Evolutionary conservation across 2,797 vertebrate genomes (phyloP).

Genomic region (Okamejei kenojei): DNA sequence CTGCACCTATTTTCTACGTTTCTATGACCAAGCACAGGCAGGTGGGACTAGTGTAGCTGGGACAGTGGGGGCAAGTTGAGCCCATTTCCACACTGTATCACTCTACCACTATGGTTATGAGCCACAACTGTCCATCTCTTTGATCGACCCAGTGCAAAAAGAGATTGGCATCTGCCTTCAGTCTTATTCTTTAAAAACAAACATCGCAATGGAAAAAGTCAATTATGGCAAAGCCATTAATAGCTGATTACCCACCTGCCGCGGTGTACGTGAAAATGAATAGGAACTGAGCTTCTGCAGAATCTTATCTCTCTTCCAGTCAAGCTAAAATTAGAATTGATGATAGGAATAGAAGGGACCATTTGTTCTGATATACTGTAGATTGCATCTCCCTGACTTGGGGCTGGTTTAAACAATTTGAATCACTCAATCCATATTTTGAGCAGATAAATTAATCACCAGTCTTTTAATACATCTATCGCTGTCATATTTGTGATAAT

Average conservation of each 20-base stretch:
- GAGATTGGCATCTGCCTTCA: slow-evolving; percentile 4
- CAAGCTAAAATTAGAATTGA: slow-evolving; percentile 35
- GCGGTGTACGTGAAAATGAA: background rate
- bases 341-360: background rate
- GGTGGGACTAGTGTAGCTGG: too few relatives aligned
- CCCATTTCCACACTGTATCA: too few relatives aligned
- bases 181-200: background rate
- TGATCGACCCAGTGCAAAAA: background rate
- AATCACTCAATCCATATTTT: slow-evolving; percentile 36
- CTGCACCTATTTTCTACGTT: too few relatives aligned
- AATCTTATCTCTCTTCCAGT: slow-evolving; percentile 6
- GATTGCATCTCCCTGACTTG: slow-evolving; percentile 25
- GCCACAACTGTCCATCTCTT: background rate
- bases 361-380: slow-evolving; percentile 19
- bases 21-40: too few relatives aligned
- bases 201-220: slow-evolving; percentile 39
- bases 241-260: slow-evolving; percentile 39
- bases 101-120: background rate
- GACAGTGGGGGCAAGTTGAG: too few relatives aligned
- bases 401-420: slow-evolving; percentile 15
- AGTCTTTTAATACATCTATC: background rate
- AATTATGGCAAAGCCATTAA: slow-evolving; percentile 46
- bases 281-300: background rate
- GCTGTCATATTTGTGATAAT: slow-evolving; percentile 11
- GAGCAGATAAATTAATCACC: slow-evolving; percentile 24